Conservation (phyloP, 2,113 vertebrate genomes). For the Cettia cetti region DNA sequence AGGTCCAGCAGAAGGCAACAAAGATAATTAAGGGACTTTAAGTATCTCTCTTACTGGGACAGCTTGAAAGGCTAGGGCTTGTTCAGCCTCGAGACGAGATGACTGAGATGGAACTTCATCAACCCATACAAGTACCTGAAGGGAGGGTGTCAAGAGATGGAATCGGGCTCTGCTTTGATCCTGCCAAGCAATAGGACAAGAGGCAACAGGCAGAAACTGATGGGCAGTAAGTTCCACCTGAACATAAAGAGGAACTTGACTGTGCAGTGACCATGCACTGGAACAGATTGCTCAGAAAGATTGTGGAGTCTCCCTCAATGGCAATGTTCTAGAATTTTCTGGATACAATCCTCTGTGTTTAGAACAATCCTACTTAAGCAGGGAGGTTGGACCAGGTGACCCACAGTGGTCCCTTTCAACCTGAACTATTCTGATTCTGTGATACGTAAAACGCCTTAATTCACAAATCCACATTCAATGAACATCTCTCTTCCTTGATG, state of each 20-base stretch:
- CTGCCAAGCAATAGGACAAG: background rate
- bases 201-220: background rate
- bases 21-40: background rate
- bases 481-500: background rate
- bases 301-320: background rate
- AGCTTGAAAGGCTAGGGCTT: background rate
- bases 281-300: background rate
- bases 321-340: background rate
- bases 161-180: background rate
- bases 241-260: background rate
- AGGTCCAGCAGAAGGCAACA: background rate
- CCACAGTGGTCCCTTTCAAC: background rate
- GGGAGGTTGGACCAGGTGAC: background rate
- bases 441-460: background rate
- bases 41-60: background rate
- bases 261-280: background rate
- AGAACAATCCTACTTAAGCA: background rate
- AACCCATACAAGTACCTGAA: background rate
- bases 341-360: background rate
- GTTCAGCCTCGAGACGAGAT: background rate
- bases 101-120: background rate
- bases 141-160: background rate
- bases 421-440: background rate
- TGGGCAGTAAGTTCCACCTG: background rate
- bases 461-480: background rate